phyloP scores from a whole-genome alignment of 1,140 invertebrate genomes.

The Hycleus cichorii region DNA sequence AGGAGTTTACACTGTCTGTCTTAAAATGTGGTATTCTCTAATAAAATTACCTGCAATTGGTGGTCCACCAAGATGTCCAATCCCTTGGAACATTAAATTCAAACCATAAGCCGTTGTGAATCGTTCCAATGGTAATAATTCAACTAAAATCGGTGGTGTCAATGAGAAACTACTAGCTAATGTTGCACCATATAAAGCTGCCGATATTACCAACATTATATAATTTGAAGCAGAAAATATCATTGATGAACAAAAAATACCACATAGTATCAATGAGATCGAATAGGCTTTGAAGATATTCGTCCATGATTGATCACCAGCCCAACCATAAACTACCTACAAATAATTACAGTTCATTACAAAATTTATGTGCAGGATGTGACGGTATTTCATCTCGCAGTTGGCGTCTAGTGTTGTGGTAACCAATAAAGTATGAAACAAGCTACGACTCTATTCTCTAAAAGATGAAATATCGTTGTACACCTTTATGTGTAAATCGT shows the following conservation, averaged over 20 bases:
- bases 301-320: conserved; percentile 82
- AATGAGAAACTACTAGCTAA: conserved; percentile 84
- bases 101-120: conserved; percentile 87
- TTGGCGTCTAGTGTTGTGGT: background rate
- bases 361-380: no score
- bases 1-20: no score
- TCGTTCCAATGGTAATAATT: conserved; percentile 66
- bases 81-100: conserved; percentile 76
- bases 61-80: conserved; percentile 53
- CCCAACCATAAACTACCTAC: conserved; percentile 67
- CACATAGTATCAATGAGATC: conserved; percentile 67
- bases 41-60: conserved; percentile 48
- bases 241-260: conserved; percentile 61
- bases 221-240: conserved; percentile 59
- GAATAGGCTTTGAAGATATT: conserved; percentile 76
- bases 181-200: conserved; percentile 69
- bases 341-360: no score
- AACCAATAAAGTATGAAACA: background rate
- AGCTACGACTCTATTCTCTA: no score
- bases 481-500: no score
- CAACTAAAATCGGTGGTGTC: conserved; percentile 78
- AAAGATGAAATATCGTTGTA: no score
- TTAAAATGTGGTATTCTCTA: no score
- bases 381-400: no score
- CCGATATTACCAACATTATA: conserved; percentile 48